Conservation (phyloP, 1,140 invertebrate genomes). For the Muscidifurax raptorellus region DNA sequence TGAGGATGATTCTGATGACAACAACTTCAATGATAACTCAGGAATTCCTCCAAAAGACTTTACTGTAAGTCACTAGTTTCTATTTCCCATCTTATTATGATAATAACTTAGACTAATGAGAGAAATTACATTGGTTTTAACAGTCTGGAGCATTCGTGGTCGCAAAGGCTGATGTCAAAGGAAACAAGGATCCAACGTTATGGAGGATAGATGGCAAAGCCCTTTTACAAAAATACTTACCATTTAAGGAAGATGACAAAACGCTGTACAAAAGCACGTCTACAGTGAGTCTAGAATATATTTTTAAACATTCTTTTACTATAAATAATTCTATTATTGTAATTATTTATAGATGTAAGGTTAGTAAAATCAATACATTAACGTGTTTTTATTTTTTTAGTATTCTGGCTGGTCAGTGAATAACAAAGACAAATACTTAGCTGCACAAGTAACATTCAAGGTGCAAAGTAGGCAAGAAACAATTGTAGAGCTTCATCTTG, state of each 20-base stretch:
- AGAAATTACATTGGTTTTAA: constrained; percentile 60
- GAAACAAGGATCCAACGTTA: constrained; percentile 79
- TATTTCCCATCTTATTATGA: constrained; percentile 22
- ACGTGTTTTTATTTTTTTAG: constrained; percentile 70
- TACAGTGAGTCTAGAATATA: constrained; percentile 76
- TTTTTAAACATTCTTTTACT: constrained; percentile 1
- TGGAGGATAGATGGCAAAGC: constrained; percentile 90
- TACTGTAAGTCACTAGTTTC: constrained; percentile 63
- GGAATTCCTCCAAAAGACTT: constrained; percentile 73
- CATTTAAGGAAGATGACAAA: constrained; percentile 82
- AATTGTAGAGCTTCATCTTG: constrained; percentile 74
- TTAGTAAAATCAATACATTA: constrained; percentile 5
- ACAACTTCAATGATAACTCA: constrained; percentile 69
- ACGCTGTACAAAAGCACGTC: constrained; percentile 85
- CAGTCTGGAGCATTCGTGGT: constrained; percentile 83
- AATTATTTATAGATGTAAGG: background rate
- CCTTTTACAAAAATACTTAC: constrained; percentile 85
- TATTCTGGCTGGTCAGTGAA: constrained; percentile 83
- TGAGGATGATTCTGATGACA: constrained; percentile 74
- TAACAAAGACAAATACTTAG: constrained; percentile 81
- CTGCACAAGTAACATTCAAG: constrained; percentile 75
- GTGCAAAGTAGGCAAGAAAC: constrained; percentile 76
- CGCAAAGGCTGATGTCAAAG: constrained; percentile 80
- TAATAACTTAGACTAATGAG: constrained; percentile 20
- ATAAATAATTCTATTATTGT: background rate